Conservation (phyloP, 2,888 invertebrate species). For the Cremastobaeus sp. region DNA sequence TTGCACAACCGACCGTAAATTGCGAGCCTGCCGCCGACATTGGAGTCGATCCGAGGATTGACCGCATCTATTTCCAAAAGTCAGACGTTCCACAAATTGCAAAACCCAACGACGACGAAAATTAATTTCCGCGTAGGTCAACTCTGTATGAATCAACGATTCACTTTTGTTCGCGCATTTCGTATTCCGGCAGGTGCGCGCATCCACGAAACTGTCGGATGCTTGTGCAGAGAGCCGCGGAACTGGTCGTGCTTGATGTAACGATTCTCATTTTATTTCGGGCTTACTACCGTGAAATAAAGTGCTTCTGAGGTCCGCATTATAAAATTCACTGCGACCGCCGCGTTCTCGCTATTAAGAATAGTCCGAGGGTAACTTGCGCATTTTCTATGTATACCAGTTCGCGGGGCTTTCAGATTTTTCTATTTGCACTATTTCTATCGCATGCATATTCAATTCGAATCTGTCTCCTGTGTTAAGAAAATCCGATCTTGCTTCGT, state of each 20-base stretch:
- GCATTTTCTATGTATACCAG: too few species aligned
- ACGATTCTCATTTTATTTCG: conserved; percentile 22
- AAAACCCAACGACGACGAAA: not conserved
- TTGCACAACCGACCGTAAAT: conserved; percentile 6
- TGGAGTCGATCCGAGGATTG: not conserved
- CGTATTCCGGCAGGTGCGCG: conserved; percentile 28
- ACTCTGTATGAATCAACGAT: not conserved
- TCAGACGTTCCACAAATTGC: conserved; percentile 2
- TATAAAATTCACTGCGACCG: conserved; percentile 9
- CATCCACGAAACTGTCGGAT: conserved; percentile 20
- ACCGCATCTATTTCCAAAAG: conserved; percentile 6
- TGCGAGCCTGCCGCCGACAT: not conserved
- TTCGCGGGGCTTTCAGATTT: too few species aligned
- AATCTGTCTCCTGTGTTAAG: too few species aligned
- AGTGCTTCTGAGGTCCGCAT: conserved; percentile 23
- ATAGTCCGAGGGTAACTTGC: too few species aligned
- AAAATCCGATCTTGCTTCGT: too few species aligned
- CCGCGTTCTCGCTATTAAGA: not conserved
- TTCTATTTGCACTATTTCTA: too few species aligned
- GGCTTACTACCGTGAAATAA: conserved; percentile 17
- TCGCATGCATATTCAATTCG: too few species aligned
- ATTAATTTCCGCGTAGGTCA: conserved; percentile 12
- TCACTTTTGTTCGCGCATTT: too few species aligned
- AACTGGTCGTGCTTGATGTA: conserved; percentile 24
- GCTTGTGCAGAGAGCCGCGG: conserved; percentile 15